Percentiles rank a stretch among this genome's conserved stretches.
Evolutionary conservation across 35 echinoderm and acorn worm genomes (phyloP).

Genomic region (Hemicentrotus pulcherrimus): DNA sequence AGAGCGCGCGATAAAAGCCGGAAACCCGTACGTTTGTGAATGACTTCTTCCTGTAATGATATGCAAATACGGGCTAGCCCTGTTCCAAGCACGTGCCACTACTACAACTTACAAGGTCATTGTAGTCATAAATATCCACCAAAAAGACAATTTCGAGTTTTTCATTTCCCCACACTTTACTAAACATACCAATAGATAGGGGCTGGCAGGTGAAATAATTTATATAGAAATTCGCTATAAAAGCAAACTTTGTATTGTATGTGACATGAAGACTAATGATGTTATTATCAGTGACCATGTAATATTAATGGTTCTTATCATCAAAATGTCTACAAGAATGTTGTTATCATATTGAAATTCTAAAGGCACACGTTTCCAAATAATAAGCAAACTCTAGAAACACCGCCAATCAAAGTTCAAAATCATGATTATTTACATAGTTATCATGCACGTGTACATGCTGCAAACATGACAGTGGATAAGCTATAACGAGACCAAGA

Average conservation of each 20-base stretch:
- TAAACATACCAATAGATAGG: constrained; percentile 10
- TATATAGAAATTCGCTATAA: not conserved
- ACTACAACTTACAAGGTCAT: not conserved
- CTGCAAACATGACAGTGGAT: too few relatives aligned
- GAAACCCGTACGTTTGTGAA: constrained; percentile 28
- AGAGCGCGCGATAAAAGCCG: constrained; percentile 24
- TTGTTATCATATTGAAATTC: not conserved
- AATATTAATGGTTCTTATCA: not conserved
- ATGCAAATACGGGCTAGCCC: constrained; percentile 9
- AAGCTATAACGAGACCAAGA: too few relatives aligned
- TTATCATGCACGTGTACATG: not conserved
- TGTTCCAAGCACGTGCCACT: not conserved
- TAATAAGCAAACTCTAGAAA: not conserved
- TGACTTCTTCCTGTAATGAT: constrained; percentile 23
- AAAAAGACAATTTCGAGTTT: not conserved
- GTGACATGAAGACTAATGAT: too few relatives aligned
- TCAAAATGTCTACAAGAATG: not conserved
- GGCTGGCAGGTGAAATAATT: not conserved
- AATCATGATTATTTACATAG: not conserved
- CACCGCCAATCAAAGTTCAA: not conserved
- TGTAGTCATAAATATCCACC: not conserved
- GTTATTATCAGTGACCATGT: not conserved
- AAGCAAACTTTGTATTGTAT: not conserved
- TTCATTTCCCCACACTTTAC: not conserved
- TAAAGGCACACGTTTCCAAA: not conserved